These are phyloP conservation scores for Phanerotoma sp. DNA, from an alignment of 2,888 invertebrate genomes.

Conservation along the genomic window DNA sequence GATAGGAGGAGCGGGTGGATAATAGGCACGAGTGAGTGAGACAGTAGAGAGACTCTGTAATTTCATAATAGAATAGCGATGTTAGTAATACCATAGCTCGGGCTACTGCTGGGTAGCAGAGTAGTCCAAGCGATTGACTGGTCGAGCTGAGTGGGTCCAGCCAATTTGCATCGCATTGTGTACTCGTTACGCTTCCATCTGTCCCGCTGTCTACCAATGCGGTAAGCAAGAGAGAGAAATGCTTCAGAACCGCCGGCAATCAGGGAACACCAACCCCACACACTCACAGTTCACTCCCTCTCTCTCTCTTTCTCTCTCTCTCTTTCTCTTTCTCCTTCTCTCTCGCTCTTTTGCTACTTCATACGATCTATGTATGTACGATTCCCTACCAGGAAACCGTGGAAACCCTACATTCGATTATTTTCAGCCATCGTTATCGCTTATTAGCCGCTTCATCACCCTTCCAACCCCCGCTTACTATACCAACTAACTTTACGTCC, in stretches of 20 bases:
- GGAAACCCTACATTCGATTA: constrained; percentile 50
- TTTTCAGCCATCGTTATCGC: constrained; percentile 48
- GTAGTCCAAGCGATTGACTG: constrained; percentile 42
- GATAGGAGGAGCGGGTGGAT: constrained; percentile 1
- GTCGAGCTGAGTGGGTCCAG: constrained; percentile 40
- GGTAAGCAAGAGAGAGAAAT: constrained; percentile 6
- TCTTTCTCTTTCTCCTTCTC: background rate
- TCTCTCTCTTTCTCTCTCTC: background rate
- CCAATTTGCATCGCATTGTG: constrained; percentile 57
- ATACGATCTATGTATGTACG: no score
- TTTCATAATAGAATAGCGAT: constrained; percentile 57
- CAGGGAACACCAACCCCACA: constrained; percentile 16
- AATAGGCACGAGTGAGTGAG: constrained; percentile 15
- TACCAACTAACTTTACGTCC: background rate
- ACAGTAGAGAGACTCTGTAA: constrained; percentile 43
- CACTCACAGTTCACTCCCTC: background rate
- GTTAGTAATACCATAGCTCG: constrained; percentile 55
- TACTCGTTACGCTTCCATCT: constrained; percentile 55
- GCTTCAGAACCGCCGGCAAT: constrained; percentile 18
- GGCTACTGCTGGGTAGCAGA: constrained; percentile 25
- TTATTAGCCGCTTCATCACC: constrained; percentile 50
- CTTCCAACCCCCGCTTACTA: constrained; percentile 5
- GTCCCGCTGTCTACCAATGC: constrained; percentile 36
- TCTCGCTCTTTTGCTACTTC: background rate
- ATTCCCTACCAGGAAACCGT: constrained; percentile 38